Base-by-base conservation (phyloP, 2,113 vertebrate genomes). In the Oriolus oriolus region DNA sequence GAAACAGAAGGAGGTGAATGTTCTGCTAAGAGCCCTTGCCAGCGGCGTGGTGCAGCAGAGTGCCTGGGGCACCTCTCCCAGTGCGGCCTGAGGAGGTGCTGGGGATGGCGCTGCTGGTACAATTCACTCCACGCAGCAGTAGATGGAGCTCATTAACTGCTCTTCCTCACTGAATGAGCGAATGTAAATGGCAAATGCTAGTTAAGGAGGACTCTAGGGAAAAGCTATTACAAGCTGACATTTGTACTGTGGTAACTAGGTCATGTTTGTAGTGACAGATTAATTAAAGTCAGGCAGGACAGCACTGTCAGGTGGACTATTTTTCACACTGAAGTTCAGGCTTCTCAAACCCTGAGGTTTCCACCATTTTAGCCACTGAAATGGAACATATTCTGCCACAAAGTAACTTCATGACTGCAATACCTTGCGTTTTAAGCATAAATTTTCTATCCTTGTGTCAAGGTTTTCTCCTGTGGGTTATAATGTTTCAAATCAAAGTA, bases 91-190 rank as follows among this genome's bases (percentile, higher is more conserved):
- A 30, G 82, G 37, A 50, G 81, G 56, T 28, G 7, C 47, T 24
- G 91, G 56, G n/a, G 60, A 33, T 14, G 87, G 35, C 0, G 2
- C 49, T 52, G 82, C 65, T 47, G 47, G 61, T 31, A 79, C 94
- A 84, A 12, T 96, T 95, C 93, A 10, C 70, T 22, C 37, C 35
- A 2, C 10, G 61, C 69, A 92, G 92, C 95, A 42, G 94, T 54
- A 96, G 92, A 84, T 95, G 96, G 95, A 95, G 94, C 95, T 91
- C 82, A 96, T 79, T 90, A 95, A 93, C 95, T 95, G 41, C 89
- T 88, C 91, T 96, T 88, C 64, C 33, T 47, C 87, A 20, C 0
- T 3, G 33, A 77, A 35, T 5, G 37, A 66, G 39, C 49, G 9
- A 42, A 52, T 20, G 41, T 5, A 61, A 86, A 87, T 70, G 91